Conservation (phyloP, 2,888 invertebrate genomes). For the Melanargia galathea region DNA sequence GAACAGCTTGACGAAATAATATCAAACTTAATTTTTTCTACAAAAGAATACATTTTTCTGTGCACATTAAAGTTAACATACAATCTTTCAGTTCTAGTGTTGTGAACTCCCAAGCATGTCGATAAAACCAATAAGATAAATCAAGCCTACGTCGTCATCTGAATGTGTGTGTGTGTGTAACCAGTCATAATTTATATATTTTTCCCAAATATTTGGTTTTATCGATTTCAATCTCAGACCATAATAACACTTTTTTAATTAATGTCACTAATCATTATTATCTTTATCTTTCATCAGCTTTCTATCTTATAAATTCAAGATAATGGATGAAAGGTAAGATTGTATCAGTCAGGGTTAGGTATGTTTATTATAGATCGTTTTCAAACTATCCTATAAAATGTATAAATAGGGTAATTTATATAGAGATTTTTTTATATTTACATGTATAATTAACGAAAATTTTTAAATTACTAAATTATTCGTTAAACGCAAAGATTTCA, state of each 20-base stretch:
- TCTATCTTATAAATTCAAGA: constrained; percentile 25
- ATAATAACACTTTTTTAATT: constrained; percentile 50
- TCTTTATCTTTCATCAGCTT: constrained; percentile 44
- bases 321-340: constrained; percentile 20
- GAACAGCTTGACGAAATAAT: constrained; percentile 36
- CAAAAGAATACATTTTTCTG: constrained; percentile 50
- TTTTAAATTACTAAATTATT: too few species aligned
- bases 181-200: constrained; percentile 54
- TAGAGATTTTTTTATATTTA: not conserved
- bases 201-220: constrained; percentile 49
- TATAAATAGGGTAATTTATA: constrained; percentile 1
- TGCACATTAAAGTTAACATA: constrained; percentile 45
- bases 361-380: constrained; percentile 5
- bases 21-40: constrained; percentile 46
- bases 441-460: too few species aligned
- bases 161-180: constrained; percentile 57
- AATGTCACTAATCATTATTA: constrained; percentile 52
- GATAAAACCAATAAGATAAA: constrained; percentile 73
- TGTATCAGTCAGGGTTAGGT: not conserved
- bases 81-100: constrained; percentile 48
- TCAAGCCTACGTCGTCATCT: constrained; percentile 53
- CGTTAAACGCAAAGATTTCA: too few species aligned
- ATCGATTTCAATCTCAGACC: constrained; percentile 50
- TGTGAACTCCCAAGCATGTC: constrained; percentile 54
- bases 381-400: not conserved